These are phyloP conservation scores for Abscondita cerata DNA, from an alignment of 2,888 invertebrate genomes.

Conservation along the genomic window DNA sequence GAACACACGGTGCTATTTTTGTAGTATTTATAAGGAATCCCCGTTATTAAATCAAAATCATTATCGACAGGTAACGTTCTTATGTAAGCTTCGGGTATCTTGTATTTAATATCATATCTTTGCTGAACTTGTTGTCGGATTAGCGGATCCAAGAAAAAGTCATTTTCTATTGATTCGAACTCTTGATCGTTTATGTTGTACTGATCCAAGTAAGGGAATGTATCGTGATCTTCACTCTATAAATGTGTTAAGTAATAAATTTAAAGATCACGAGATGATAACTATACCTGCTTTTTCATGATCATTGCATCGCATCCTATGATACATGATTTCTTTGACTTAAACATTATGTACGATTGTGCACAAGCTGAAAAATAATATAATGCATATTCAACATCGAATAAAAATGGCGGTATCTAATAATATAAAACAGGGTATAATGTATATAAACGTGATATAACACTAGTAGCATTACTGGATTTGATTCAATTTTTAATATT, in stretches of 20 bases:
- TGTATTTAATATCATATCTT: slow-evolving; percentile 51
- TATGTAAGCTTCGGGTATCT: slow-evolving; percentile 55
- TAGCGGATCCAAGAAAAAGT: slow-evolving; percentile 52
- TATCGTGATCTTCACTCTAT: slow-evolving; percentile 11
- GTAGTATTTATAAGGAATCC: background rate
- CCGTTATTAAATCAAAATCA: background rate
- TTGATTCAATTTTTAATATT: too few species aligned
- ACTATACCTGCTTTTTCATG: slow-evolving; percentile 44
- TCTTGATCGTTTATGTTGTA: slow-evolving; percentile 44
- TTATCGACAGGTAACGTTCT: slow-evolving; percentile 50
- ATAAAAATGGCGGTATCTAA: too few species aligned
- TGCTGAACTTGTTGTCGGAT: slow-evolving; percentile 52
- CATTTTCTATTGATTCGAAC: slow-evolving; percentile 48
- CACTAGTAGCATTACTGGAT: too few species aligned
- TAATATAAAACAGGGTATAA: too few species aligned
- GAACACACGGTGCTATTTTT: slow-evolving; percentile 12
- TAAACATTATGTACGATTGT: slow-evolving; percentile 44
- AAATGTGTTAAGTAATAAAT: slow-evolving; percentile 3
- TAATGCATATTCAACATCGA: too few species aligned
- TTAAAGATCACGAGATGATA: background rate
- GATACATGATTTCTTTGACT: slow-evolving; percentile 44
- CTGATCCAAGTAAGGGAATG: slow-evolving; percentile 15
- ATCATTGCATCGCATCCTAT: slow-evolving; percentile 49
- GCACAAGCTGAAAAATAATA: slow-evolving; percentile 46
- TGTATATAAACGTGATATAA: too few species aligned